phyloP scores from a whole-genome alignment of 2,113 vertebrate species.

The Cynocephalus volans region DNA sequence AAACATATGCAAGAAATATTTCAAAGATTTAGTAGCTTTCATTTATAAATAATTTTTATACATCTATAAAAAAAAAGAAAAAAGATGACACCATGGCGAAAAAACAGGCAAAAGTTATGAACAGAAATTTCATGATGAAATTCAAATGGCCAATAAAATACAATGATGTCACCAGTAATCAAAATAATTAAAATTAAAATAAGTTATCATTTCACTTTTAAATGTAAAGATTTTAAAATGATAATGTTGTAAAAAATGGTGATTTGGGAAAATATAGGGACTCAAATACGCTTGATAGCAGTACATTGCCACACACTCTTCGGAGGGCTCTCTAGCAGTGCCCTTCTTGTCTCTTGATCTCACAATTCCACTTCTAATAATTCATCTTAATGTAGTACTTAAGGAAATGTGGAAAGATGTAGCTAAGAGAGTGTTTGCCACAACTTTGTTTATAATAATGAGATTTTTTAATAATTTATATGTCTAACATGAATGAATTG shows the following conservation, averaged over 20 bases:
- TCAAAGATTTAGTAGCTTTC: not conserved
- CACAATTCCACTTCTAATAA: not conserved
- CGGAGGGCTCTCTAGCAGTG: not conserved
- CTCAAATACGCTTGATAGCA: not conserved
- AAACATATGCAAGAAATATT: not conserved
- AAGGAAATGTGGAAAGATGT: not conserved
- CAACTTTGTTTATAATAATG: not conserved
- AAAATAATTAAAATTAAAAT: constrained; percentile 6
- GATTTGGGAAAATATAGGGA: not conserved
- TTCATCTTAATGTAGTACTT: not conserved
- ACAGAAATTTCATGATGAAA: constrained; percentile 11
- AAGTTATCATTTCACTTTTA: not conserved
- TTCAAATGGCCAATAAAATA: not conserved
- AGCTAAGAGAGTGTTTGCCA: not conserved
- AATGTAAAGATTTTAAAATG: not conserved
- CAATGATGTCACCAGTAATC: not conserved
- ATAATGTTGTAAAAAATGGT: not conserved
- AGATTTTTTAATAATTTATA: not conserved
- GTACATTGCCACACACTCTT: not conserved
- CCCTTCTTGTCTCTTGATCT: not conserved
- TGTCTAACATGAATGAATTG: not conserved
- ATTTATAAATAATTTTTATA: constrained; percentile 2
- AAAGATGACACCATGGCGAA: not conserved
- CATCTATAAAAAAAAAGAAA: not conserved
- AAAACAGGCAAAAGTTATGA: not conserved